Evolutionary conservation across 2,797 vertebrate genomes (phyloP).

Genomic region (Poecilia wingei): DNA sequence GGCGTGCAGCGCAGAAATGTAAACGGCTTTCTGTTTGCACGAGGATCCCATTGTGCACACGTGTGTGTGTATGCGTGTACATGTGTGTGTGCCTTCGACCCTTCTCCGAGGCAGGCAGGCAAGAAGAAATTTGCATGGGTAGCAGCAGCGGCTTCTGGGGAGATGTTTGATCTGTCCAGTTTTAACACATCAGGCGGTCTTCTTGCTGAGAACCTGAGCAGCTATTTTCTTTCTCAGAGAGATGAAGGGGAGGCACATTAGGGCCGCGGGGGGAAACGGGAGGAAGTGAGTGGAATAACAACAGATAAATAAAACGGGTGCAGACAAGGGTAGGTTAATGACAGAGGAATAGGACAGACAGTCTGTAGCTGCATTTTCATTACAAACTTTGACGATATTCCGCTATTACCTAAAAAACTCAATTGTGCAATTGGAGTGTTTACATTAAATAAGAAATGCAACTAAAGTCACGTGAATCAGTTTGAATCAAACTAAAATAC

Average conservation of each 20-base stretch:
- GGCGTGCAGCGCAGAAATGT: constrained; percentile 34
- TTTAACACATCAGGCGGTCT: constrained; percentile 59
- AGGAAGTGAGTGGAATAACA: background rate
- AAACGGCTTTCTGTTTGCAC: constrained; percentile 46
- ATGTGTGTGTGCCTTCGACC: constrained; percentile 12
- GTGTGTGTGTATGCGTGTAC: too few relatives aligned
- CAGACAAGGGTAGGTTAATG: background rate
- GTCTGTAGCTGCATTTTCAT: background rate
- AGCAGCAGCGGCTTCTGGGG: constrained; percentile 15
- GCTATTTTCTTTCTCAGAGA: constrained; percentile 44
- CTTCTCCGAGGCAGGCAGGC: constrained; percentile 40
- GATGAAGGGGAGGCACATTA: background rate
- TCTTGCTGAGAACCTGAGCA: constrained; percentile 45
- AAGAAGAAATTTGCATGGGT: constrained; percentile 63
- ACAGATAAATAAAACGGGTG: constrained; percentile 21
- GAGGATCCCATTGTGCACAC: background rate
- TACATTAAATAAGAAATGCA: too few relatives aligned
- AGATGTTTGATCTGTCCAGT: constrained; percentile 68
- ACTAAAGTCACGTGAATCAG: too few relatives aligned
- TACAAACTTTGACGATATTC: too few relatives aligned
- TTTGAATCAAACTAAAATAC: too few relatives aligned
- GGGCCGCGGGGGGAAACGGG: background rate
- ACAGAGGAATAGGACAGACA: background rate
- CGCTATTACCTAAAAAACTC: too few relatives aligned
- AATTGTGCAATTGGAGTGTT: too few relatives aligned